Conservation (phyloP, 2,797 vertebrate genomes). For the Mus caroli region DNA sequence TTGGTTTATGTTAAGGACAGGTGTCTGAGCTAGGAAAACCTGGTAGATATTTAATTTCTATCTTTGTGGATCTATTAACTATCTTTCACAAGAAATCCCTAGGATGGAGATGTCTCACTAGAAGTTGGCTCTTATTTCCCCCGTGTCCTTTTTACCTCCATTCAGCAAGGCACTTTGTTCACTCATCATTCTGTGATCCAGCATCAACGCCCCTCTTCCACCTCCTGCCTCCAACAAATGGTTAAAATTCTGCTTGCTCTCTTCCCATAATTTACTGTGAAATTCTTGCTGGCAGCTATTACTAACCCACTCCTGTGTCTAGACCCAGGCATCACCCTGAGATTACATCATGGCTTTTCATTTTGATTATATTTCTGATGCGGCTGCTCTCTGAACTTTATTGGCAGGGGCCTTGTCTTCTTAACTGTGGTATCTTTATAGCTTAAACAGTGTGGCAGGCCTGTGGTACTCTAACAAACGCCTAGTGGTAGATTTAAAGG, state of each 20-base stretch:
- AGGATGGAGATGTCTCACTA: neutral
- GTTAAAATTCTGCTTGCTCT: neutral
- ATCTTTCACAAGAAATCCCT: neutral
- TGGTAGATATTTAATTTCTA: neutral
- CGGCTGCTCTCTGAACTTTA: neutral
- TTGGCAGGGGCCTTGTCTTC: neutral
- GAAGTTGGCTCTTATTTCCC: neutral
- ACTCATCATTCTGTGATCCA: neutral
- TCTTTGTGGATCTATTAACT: neutral
- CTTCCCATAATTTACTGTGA: neutral
- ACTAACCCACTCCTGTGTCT: neutral
- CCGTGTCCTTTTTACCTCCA: neutral
- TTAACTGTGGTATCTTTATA: neutral
- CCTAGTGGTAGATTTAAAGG: neutral
- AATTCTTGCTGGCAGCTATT: neutral
- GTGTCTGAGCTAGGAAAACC: neutral
- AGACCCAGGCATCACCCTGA: neutral
- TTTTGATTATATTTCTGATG: neutral
- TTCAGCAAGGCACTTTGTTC: neutral
- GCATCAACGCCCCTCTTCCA: neutral
- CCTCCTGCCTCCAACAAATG: neutral
- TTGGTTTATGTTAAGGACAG: neutral
- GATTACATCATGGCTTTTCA: neutral
- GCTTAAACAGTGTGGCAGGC: neutral
- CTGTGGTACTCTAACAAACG: neutral